Percentiles rank a stretch among this genome's conserved stretches.
Conservation (phyloP, 2,113 vertebrate genomes). For the Porphyrio hochstetteri region DNA sequence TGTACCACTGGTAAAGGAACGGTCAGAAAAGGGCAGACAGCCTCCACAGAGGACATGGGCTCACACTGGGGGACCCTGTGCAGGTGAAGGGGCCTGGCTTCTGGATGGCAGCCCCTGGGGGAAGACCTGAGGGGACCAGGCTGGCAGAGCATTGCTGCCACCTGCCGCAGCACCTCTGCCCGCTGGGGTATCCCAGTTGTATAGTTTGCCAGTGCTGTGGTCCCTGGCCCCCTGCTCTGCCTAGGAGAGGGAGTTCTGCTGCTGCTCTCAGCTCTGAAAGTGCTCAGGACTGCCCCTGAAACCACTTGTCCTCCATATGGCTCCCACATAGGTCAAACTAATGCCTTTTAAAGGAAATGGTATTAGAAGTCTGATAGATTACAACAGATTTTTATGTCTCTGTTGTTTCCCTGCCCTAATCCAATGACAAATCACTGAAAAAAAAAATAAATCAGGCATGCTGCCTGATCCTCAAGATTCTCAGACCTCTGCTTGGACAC, state of each 20-base stretch:
- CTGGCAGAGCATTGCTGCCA: not conserved
- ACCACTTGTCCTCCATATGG: not conserved
- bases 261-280: not conserved
- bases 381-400: not conserved
- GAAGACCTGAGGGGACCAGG: not conserved
- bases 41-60: not conserved
- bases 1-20: fast-evolving
- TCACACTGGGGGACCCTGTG: fast-evolving
- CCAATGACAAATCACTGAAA: not conserved
- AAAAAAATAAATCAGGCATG: fast-evolving
- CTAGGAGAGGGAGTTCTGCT: not conserved
- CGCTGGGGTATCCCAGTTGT: fast-evolving
- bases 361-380: not conserved
- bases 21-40: not conserved
- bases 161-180: fast-evolving
- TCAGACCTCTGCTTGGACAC: not conserved
- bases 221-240: not conserved
- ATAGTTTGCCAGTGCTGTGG: not conserved
- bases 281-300: not conserved
- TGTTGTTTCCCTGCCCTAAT: not conserved
- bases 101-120: not conserved
- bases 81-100: not conserved
- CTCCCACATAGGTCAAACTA: not conserved
- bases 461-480: not conserved
- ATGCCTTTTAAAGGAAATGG: not conserved